These are phyloP conservation scores for Agriotes lineatus DNA, from an alignment of 2,888 invertebrate genomes.

Conservation along the genomic window DNA sequence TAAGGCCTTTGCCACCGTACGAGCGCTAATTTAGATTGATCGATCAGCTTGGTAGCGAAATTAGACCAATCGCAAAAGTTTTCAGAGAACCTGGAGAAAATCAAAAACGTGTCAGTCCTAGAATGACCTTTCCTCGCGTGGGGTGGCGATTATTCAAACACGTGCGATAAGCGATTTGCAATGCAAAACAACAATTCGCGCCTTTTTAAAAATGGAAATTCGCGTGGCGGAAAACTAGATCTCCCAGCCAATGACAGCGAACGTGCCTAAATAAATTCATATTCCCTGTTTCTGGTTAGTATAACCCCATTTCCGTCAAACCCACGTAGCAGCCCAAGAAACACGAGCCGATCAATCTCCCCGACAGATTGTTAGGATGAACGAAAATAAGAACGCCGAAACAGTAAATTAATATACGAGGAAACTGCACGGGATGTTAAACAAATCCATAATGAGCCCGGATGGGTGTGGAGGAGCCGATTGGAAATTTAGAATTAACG, in stretches of 20 bases:
- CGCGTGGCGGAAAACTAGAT: no score
- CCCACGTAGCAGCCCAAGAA: background rate
- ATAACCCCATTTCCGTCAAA: no score
- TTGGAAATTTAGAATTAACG: background rate
- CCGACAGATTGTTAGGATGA: background rate
- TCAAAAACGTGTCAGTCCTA: no score
- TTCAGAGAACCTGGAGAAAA: no score
- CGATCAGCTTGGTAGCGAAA: no score
- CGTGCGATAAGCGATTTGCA: background rate
- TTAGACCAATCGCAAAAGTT: no score
- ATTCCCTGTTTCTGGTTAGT: background rate
- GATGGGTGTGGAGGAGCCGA: background rate
- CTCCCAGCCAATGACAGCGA: background rate
- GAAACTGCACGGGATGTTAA: background rate
- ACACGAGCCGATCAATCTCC: background rate
- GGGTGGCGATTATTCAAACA: background rate
- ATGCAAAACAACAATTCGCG: no score
- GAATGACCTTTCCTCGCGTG: background rate
- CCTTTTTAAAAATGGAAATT: no score
- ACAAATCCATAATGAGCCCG: background rate
- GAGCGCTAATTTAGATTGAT: no score
- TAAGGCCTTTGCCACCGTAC: no score
- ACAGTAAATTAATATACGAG: conserved; percentile 2
- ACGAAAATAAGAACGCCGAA: background rate
- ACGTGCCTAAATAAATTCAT: background rate